These are phyloP conservation scores for Carlito syrichta DNA, from an alignment of 2,113 vertebrate genomes.

Conservation along the genomic window DNA sequence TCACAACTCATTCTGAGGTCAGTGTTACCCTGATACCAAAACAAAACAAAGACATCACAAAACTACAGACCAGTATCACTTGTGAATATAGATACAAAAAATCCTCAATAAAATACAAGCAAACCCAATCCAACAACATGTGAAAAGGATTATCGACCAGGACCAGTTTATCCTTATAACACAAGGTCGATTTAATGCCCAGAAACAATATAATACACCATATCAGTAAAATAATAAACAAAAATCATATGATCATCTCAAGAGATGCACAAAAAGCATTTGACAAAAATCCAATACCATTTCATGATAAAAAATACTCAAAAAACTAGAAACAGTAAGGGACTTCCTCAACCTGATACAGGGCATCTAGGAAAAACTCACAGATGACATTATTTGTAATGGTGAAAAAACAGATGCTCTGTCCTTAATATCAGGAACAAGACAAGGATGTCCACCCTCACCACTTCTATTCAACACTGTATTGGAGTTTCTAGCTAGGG, in stretches of 20 bases:
- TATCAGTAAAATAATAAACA: neutral
- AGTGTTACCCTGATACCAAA: neutral
- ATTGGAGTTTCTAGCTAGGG: neutral
- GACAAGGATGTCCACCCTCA: neutral
- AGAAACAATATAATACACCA: neutral
- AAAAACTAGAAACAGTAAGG: neutral
- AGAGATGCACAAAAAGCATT: neutral
- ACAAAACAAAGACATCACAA: neutral
- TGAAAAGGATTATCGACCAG: neutral
- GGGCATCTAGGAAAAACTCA: neutral
- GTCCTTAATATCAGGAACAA: neutral
- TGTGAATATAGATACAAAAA: neutral
- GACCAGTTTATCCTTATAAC: neutral
- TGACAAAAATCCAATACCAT: neutral
- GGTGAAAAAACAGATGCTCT: neutral
- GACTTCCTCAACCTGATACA: neutral
- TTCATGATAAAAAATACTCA: neutral
- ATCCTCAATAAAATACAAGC: neutral
- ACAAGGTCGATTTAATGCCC: neutral
- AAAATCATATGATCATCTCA: neutral
- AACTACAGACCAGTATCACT: neutral
- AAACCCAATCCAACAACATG: neutral
- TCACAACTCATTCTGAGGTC: neutral
- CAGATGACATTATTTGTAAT: rapidly evolving
- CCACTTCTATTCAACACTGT: neutral